A percentile compares a stretch with the other conserved stretches of the same genome.
Evolutionary conservation across 1,140 invertebrate species (phyloP).

Genomic region (Octopus bimaculoides): DNA sequence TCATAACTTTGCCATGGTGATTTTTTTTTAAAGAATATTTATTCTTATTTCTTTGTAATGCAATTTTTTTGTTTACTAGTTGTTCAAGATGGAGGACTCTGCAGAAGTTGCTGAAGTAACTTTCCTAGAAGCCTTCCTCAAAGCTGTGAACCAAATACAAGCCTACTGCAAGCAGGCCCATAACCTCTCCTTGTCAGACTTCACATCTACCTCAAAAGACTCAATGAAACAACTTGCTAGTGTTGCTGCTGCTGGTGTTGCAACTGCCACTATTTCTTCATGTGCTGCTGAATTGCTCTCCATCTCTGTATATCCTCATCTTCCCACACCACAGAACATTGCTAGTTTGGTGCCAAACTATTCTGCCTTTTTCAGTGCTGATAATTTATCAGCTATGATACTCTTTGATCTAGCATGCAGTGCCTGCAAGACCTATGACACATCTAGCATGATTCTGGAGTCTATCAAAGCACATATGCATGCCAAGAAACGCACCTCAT

Average conservation of each 20-base stretch:
- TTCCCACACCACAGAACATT: constrained; percentile 24
- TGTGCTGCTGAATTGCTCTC: constrained; percentile 45
- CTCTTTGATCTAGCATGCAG: constrained; percentile 46
- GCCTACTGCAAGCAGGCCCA: constrained; percentile 9
- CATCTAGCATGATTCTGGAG: constrained; percentile 14
- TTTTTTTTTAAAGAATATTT: constrained; percentile 15
- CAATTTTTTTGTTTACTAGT: constrained; percentile 24
- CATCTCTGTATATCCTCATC: constrained; percentile 25
- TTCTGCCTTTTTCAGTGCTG: constrained; percentile 30
- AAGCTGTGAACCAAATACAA: constrained; percentile 34
- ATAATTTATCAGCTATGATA: constrained; percentile 37
- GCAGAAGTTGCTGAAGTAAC: constrained; percentile 39
- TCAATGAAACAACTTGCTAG: constrained; percentile 40
- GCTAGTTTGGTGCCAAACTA: constrained; percentile 25
- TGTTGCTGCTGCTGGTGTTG: constrained; percentile 47
- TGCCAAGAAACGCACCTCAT: not conserved
- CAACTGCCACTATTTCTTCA: constrained; percentile 41
- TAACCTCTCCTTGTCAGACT: constrained; percentile 2
- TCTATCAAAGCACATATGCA: not conserved
- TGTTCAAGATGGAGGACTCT: constrained; percentile 42
- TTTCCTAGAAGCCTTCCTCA: constrained; percentile 42
- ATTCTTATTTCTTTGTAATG: not conserved
- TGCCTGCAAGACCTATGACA: constrained; percentile 40
- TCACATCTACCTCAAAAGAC: constrained; percentile 13
- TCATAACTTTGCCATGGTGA: constrained; percentile 4